Base-by-base conservation (phyloP, 2,113 vertebrate genomes). In the Grammomys surdaster region DNA sequence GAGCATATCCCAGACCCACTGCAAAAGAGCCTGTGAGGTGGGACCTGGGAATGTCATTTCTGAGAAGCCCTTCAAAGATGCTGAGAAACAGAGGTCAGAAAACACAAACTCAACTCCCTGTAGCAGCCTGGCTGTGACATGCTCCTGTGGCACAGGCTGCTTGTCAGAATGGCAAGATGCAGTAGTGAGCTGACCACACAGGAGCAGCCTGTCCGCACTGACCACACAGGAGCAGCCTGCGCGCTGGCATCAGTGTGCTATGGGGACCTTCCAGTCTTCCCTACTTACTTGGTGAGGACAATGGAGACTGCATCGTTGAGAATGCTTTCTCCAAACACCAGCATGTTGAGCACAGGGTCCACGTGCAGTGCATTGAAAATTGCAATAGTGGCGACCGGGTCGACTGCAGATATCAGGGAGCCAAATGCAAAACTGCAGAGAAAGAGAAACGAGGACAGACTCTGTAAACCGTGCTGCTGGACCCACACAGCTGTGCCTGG, bases 351-450 rank as follows among this genome's bases (percentile, higher is more conserved):
- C 77, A 99, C 99, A 0, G 99, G 99, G 98, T 99, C 99, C 97
- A 99, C 99, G 3, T 99, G 99, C 65, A 99, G 99, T 1, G 99
- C 99, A 31, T 99, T 99, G 98, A 99, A 99, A 98, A 99, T 99
- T 58, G 99, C 99, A 77, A 99, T 99, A 60, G 99, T 99, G 54
- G 99, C 99, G 72, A 99, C 99, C 0, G 99, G 99, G 89, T 99
- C 99, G 56, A 99, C 99, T 0, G 99, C 99, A 26, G 99, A 99
- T 98, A 99, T 99, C n/a, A 99, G 98, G 56, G 99, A 99, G 89
- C 99, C 99, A 5, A 99, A 99, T 0, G 99, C 99, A 98, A 99
- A 99, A 96, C 99, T 99, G 97, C 7, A 95, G 95, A 94, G 95
- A 40, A 40, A 96, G 92, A 94, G 19, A 98, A 63, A 95, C 81